Evolutionary conservation across 2,113 vertebrate species (phyloP).

Genomic region (Monopterus albus): DNA sequence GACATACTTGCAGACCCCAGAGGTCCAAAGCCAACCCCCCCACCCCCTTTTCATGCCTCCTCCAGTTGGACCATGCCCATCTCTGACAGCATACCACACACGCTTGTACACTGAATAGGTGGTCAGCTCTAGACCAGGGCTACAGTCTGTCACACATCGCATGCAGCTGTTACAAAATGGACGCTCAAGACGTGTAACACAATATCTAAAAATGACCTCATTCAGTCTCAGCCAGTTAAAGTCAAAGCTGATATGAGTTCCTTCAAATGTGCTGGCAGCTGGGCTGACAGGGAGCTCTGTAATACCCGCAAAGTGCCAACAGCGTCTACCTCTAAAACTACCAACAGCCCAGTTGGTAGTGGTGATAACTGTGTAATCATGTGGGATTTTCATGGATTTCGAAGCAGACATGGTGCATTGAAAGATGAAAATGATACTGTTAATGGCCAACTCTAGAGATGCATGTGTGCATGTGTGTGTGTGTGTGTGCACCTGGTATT

Average conservation of each 20-base stretch:
- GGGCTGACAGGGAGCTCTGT: slow-evolving; percentile 27
- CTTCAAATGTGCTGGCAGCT: slow-evolving; percentile 44
- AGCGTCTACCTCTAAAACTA: slow-evolving; percentile 30
- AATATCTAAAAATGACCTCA: slow-evolving; percentile 68
- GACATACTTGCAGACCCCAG: slow-evolving; percentile 50
- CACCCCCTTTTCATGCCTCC: slow-evolving; percentile 27
- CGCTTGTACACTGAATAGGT: slow-evolving; percentile 36
- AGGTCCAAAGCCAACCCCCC: slow-evolving; percentile 35
- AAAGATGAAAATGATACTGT: slow-evolving; percentile 63
- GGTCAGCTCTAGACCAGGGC: slow-evolving; percentile 51
- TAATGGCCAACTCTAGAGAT: slow-evolving; percentile 60
- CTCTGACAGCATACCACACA: slow-evolving; percentile 35
- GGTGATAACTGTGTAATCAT: slow-evolving; percentile 39
- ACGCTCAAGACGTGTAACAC: slow-evolving; percentile 69
- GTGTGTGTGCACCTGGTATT: too few relatives aligned
- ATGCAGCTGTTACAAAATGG: slow-evolving; percentile 77
- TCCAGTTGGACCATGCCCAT: slow-evolving; percentile 52
- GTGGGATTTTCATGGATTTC: slow-evolving; percentile 57
- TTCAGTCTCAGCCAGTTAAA: slow-evolving; percentile 62
- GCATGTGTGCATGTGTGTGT: slow-evolving; percentile 25
- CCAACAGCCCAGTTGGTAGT: slow-evolving; percentile 48
- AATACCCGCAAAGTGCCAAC: slow-evolving; percentile 40
- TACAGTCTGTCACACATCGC: slow-evolving; percentile 49
- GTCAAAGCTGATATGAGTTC: slow-evolving; percentile 62
- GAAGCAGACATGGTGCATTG: slow-evolving; percentile 50